Evolutionary conservation across 2,113 vertebrate species (phyloP).

Genomic region (Gobiocypris rarus): DNA sequence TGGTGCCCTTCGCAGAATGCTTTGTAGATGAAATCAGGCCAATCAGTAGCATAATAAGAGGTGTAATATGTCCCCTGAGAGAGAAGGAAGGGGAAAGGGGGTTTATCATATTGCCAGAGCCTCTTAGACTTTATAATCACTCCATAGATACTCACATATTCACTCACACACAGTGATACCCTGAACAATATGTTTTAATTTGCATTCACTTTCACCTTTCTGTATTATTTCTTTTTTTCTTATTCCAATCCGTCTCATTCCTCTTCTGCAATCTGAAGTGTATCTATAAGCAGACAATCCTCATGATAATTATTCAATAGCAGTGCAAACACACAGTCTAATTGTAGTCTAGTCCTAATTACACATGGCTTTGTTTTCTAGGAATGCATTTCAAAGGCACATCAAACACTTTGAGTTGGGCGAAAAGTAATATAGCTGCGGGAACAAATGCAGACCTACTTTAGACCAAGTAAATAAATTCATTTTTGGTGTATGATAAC

Average conservation of each 20-base stretch:
- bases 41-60: constrained; percentile 93
- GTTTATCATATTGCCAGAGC: constrained; percentile 89
- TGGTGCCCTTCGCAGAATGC: constrained; percentile 75
- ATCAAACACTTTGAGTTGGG: constrained; percentile 77
- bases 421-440: constrained; percentile 67
- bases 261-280: constrained; percentile 42
- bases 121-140: constrained; percentile 80
- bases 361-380: constrained; percentile 78
- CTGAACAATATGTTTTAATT: background rate
- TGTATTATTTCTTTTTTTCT: background rate
- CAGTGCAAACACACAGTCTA: constrained; percentile 73
- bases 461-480: constrained; percentile 72
- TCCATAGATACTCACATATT: constrained; percentile 38
- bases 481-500: constrained; percentile 76
- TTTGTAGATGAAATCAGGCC: constrained; percentile 88
- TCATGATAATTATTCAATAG: constrained; percentile 73
- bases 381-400: constrained; percentile 69
- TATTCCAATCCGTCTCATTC: constrained; percentile 35
- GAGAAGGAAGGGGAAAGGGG: constrained; percentile 80
- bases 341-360: constrained; percentile 75
- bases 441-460: constrained; percentile 63
- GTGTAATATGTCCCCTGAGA: constrained; percentile 91
- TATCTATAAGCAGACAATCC: constrained; percentile 68
- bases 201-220: background rate
- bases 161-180: constrained; percentile 7